Evolutionary conservation across 1,140 invertebrate genomes (phyloP).

Genomic region (Dreissena polymorpha): DNA sequence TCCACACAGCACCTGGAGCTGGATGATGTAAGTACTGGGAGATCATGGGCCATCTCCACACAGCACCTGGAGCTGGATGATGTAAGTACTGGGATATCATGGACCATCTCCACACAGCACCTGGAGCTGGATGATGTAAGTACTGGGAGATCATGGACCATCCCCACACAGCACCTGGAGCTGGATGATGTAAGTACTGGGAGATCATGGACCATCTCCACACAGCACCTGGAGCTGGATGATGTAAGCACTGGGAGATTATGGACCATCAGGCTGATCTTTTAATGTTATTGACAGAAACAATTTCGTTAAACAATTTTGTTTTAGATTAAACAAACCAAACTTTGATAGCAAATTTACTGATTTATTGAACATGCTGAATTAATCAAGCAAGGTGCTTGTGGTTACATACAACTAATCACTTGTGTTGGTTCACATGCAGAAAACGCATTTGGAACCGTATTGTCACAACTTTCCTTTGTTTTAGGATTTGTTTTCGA

Average conservation of each 20-base stretch:
- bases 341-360: too few relatives aligned
- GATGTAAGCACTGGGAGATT: constrained; percentile 64
- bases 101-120: constrained; percentile 77
- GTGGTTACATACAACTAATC: too few relatives aligned
- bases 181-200: constrained; percentile 73
- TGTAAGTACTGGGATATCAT: constrained; percentile 78
- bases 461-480: too few relatives aligned
- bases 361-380: too few relatives aligned
- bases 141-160: constrained; percentile 79
- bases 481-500: too few relatives aligned
- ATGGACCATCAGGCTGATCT: constrained; percentile 66
- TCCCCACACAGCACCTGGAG: constrained; percentile 74
- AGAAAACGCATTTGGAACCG: too few relatives aligned
- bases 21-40: constrained; percentile 77
- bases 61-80: constrained; percentile 76
- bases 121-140: constrained; percentile 75
- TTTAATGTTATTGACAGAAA: too few relatives aligned
- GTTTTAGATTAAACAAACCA: too few relatives aligned
- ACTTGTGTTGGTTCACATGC: too few relatives aligned
- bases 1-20: constrained; percentile 74
- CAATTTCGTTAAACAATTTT: too few relatives aligned
- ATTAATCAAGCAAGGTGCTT: too few relatives aligned
- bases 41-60: constrained; percentile 76
- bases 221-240: too few relatives aligned
- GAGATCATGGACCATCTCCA: constrained; percentile 6